phyloP scores from a whole-genome alignment of 2,888 invertebrate genomes.

The Apodemia hepburni region DNA sequence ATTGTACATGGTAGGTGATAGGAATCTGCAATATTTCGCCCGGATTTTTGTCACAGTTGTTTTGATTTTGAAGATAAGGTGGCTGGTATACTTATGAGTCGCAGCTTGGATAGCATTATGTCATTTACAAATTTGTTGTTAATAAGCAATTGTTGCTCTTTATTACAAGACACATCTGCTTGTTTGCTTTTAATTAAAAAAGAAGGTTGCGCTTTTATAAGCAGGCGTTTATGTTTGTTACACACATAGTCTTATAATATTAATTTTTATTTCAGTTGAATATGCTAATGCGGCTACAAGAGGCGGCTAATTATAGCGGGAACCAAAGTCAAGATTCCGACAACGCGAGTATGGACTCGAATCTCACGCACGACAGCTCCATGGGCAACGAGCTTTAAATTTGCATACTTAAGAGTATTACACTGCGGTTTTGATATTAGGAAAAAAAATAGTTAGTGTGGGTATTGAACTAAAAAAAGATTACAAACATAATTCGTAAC shows the following conservation, averaged over 20 bases:
- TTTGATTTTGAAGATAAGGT: no score
- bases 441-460: neutral
- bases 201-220: neutral
- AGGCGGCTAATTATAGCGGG: slow-evolving; percentile 95
- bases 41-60: no score
- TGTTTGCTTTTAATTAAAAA: no score
- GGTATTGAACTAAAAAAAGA: neutral
- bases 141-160: no score
- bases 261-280: slow-evolving; percentile 84
- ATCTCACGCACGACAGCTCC: slow-evolving; percentile 85
- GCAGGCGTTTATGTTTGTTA: neutral
- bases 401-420: slow-evolving; percentile 20
- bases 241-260: neutral
- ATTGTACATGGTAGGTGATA: no score
- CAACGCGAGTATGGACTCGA: slow-evolving; percentile 91
- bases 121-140: no score
- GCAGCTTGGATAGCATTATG: no score
- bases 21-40: no score
- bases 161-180: no score
- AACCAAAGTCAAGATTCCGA: slow-evolving; percentile 95
- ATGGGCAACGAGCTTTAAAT: slow-evolving; percentile 74
- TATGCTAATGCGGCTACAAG: slow-evolving; percentile 97
- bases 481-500: neutral
- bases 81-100: no score
- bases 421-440: slow-evolving; percentile 8